These are phyloP conservation scores for Mirza zaza DNA, from an alignment of 2,113 vertebrate genomes.

Conservation along the genomic window DNA sequence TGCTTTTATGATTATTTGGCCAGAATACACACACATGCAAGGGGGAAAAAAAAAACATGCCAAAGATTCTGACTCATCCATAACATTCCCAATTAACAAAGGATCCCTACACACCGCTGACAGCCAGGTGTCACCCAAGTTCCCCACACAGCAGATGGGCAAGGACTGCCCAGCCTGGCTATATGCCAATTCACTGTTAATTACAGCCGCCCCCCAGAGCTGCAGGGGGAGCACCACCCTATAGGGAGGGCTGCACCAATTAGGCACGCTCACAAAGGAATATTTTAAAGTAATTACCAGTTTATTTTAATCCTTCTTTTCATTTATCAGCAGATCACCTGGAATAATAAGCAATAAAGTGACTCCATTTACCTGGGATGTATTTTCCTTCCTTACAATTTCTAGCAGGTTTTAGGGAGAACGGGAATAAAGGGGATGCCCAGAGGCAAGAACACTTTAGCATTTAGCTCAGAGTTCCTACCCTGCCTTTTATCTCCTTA, in stretches of 20 bases:
- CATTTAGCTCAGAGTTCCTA: not conserved
- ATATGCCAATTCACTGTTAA: conserved; percentile 78
- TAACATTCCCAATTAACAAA: not conserved
- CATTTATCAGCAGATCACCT: not conserved
- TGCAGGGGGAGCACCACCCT: not conserved
- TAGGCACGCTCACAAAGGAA: not conserved
- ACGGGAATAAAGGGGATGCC: not conserved
- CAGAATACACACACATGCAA: not conserved
- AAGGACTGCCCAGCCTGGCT: not conserved
- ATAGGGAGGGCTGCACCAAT: not conserved
- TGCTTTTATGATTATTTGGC: rapidly evolving
- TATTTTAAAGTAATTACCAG: not conserved
- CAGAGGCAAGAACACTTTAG: not conserved
- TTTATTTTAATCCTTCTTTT: not conserved
- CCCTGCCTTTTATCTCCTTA: not conserved
- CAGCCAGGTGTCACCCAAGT: not conserved
- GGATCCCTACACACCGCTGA: not conserved
- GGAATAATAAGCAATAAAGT: not conserved
- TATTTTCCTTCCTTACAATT: not conserved
- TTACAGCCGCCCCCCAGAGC: conserved; percentile 65
- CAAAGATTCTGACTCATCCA: not conserved
- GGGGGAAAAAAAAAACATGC: not conserved
- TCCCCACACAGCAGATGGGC: conserved; percentile 23
- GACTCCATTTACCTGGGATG: not conserved
- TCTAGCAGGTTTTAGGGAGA: not conserved